These are phyloP conservation scores for Pseudachorutes palmiensis DNA, from an alignment of 1,140 invertebrate genomes.

Conservation along the genomic window DNA sequence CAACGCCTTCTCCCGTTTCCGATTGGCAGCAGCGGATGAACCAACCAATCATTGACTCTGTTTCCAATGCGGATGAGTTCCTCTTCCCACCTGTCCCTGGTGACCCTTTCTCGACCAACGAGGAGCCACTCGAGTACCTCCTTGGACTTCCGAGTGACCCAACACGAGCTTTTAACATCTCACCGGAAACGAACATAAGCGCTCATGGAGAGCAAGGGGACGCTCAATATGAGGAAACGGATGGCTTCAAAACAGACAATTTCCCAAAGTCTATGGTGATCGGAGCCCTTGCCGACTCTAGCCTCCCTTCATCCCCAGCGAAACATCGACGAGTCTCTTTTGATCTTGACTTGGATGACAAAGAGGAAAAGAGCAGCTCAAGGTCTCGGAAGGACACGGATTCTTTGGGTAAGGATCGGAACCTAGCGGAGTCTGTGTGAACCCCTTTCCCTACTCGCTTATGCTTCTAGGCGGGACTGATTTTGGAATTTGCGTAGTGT, in stretches of 20 bases:
- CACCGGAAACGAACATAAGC: conserved; percentile 1
- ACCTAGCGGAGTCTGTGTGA: neutral
- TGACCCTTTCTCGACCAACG: neutral
- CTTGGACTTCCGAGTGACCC: neutral
- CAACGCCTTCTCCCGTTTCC: conserved; percentile 16
- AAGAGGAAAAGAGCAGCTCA: conserved; percentile 37
- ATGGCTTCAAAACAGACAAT: conserved; percentile 20
- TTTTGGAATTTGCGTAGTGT: no score
- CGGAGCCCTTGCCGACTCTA: conserved; percentile 17
- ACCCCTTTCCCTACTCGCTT: neutral
- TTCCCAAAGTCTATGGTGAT: conserved; percentile 15
- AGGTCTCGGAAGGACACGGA: conserved; percentile 27
- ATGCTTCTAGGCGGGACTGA: no score
- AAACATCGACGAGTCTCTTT: conserved; percentile 35
- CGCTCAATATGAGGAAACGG: conserved; percentile 18
- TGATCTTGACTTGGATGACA: conserved; percentile 36
- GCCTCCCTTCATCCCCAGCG: conserved; percentile 28
- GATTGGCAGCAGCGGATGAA: conserved; percentile 37
- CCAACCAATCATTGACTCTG: conserved; percentile 29
- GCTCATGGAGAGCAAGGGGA: neutral
- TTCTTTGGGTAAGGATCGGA: neutral
- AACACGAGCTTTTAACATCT: conserved; percentile 4
- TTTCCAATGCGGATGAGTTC: no score
- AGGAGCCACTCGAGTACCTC: neutral
- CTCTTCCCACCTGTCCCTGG: neutral